Conservation (phyloP, 2,113 vertebrate species). For the Calyptomena viridis region DNA sequence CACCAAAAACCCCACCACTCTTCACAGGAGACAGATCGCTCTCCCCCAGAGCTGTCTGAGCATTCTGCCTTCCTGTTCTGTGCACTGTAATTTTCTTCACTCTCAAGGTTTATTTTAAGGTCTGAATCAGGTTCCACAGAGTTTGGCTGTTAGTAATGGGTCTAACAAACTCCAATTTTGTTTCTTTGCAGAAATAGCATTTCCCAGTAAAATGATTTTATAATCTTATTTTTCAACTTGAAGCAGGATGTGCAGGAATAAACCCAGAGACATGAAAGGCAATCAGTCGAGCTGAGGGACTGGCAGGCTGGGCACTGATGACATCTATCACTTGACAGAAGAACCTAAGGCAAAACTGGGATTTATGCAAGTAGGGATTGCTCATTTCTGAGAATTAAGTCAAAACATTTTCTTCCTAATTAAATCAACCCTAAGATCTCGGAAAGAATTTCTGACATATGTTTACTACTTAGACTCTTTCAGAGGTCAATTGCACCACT, state of each 20-base stretch:
- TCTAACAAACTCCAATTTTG: not conserved
- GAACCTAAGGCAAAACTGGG: not conserved
- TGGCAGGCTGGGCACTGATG: not conserved
- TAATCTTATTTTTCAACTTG: not conserved
- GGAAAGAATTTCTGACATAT: not conserved
- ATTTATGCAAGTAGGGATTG: not conserved
- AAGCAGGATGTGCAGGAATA: not conserved
- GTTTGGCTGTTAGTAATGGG: not conserved
- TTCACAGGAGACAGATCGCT: not conserved
- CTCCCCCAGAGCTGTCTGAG: not conserved
- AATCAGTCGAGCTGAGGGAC: accelerated
- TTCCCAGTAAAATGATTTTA: not conserved
- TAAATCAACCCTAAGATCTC: not conserved
- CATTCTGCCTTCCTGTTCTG: not conserved
- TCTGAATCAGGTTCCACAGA: not conserved
- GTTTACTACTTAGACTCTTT: not conserved
- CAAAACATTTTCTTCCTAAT: not conserved
- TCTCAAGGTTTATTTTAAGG: not conserved
- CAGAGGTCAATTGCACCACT: not conserved
- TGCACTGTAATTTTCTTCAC: not conserved
- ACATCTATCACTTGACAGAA: not conserved
- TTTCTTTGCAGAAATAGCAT: not conserved
- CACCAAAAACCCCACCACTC: not conserved
- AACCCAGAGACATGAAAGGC: not conserved
- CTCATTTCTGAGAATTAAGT: conserved; percentile 12